Evolutionary conservation across 2,113 vertebrate genomes (phyloP).

Genomic region (Stigmatopora nigra): DNA sequence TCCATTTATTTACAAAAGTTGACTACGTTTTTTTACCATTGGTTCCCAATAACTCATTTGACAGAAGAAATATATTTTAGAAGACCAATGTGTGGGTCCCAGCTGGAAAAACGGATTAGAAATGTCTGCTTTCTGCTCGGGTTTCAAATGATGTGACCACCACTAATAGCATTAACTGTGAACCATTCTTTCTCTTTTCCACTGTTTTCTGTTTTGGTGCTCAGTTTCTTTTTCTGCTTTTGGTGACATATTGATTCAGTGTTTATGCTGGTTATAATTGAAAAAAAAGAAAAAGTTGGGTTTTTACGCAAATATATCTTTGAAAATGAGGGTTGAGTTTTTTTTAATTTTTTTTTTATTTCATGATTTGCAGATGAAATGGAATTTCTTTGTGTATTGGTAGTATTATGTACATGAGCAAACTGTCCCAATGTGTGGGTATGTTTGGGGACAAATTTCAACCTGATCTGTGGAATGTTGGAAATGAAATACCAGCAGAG

Average conservation of each 20-base stretch:
- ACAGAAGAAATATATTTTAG: constrained; percentile 6
- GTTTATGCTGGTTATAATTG: constrained; percentile 59
- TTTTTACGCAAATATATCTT: constrained; percentile 28
- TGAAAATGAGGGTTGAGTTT: constrained; percentile 41
- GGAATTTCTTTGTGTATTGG: constrained; percentile 43
- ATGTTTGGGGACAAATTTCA: constrained; percentile 37
- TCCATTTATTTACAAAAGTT: constrained; percentile 13
- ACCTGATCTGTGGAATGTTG: constrained; percentile 42
- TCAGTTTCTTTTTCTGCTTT: constrained; percentile 62
- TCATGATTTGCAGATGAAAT: constrained; percentile 27
- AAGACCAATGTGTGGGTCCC: constrained; percentile 4
- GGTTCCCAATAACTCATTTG: not conserved
- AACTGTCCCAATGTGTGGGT: constrained; percentile 14
- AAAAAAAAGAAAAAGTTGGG: constrained; percentile 37
- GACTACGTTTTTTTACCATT: constrained; percentile 6
- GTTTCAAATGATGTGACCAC: constrained; percentile 3
- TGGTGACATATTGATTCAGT: constrained; percentile 66
- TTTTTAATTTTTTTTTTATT: constrained; percentile 29
- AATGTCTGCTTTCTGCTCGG: constrained; percentile 5
- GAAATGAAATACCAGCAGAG: constrained; percentile 62
- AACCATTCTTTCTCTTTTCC: constrained; percentile 65
- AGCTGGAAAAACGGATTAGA: constrained; percentile 5
- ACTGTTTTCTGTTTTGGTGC: constrained; percentile 56
- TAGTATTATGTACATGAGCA: constrained; percentile 44
- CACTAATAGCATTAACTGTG: constrained; percentile 7